Base-by-base conservation (phyloP, 2,113 vertebrate species). In the Pelecanoides urinatrix region DNA sequence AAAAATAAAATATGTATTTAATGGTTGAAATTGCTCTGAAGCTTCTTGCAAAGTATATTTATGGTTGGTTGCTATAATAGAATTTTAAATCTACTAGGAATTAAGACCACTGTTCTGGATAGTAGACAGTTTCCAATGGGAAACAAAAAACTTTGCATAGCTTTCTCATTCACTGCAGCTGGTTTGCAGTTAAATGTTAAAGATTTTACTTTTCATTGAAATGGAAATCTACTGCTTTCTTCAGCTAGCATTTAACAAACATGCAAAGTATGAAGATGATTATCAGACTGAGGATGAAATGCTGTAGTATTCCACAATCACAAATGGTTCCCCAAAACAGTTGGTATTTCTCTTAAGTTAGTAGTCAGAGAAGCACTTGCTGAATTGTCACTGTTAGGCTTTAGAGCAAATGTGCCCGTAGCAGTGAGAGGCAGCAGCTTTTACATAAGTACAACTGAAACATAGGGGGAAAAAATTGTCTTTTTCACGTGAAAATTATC, bases 51-150 rank as follows among this genome's bases (percentile, higher is more conserved):
- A 94, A 93, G 73, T 93, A 20, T 93, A 94, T 88, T 97, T 97
- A 92, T 92, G 91, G 75, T 79, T 92, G 73, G 84, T 83, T 97
- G 91, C 94, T 95, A 58, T 94, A 96, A 96, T 75, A 95, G 94
- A 95, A 94, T 97, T 94, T 96, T 93, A 96, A 97, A 95, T 82
- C 21, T 70, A 32, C 44, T 40, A 86, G 70, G 76, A 95, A 93
- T 94, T 93, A 85, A 92, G 78, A 81, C 70, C 20, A 59, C 75
- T 90, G 66, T 88, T 92, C 81, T 94, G 94, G 81, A 80, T 53
- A 91, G 88, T 36, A 92, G 74, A 81, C 30, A 62, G 32, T 82
- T 94, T 94, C 86, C 91, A 81, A 2, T 61, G 38, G 71, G 86
- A 91, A 94, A 78, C 71, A 88, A 90, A 91, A 91, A 75, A 27